Percentiles rank a stretch among this genome's conserved stretches.
These are phyloP conservation scores for Priocnemis perturbator DNA, from an alignment of 2,888 invertebrate species.

Conservation along the genomic window DNA sequence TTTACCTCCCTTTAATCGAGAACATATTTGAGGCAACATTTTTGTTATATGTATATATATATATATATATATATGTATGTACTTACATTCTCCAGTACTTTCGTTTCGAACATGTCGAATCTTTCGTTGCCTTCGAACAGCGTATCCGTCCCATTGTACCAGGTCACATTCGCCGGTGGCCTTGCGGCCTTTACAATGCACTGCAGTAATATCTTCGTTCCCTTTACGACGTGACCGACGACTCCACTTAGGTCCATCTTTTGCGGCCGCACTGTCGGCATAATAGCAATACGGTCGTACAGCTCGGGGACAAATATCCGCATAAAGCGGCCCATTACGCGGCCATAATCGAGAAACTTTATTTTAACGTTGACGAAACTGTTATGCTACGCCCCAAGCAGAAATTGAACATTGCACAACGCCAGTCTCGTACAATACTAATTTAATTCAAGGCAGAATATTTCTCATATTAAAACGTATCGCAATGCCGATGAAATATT, in stretches of 20 bases:
- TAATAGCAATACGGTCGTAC: slow-evolving; percentile 18
- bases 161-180: slow-evolving; percentile 89
- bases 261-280: slow-evolving; percentile 86
- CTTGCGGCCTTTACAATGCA: slow-evolving; percentile 88
- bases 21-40: no score
- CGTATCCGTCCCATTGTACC: slow-evolving; percentile 86
- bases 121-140: slow-evolving; percentile 66
- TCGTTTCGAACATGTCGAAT: slow-evolving; percentile 67
- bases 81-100: slow-evolving; percentile 68
- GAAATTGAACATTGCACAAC: no score
- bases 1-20: no score
- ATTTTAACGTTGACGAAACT: no score
- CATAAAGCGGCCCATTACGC: background rate
- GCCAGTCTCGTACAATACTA: background rate
- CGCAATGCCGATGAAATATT: no score
- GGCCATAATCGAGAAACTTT: background rate
- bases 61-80: no score
- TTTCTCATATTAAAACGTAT: no score
- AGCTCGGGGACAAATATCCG: background rate
- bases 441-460: no score
- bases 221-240: slow-evolving; percentile 87
- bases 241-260: slow-evolving; percentile 86
- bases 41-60: no score
- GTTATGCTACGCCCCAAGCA: no score
- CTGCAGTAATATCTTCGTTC: slow-evolving; percentile 85